Evolutionary conservation across 2,888 invertebrate genomes (phyloP), one percentile per base, ranked within the genome.

Genomic region (Parnassius apollo): DNA sequence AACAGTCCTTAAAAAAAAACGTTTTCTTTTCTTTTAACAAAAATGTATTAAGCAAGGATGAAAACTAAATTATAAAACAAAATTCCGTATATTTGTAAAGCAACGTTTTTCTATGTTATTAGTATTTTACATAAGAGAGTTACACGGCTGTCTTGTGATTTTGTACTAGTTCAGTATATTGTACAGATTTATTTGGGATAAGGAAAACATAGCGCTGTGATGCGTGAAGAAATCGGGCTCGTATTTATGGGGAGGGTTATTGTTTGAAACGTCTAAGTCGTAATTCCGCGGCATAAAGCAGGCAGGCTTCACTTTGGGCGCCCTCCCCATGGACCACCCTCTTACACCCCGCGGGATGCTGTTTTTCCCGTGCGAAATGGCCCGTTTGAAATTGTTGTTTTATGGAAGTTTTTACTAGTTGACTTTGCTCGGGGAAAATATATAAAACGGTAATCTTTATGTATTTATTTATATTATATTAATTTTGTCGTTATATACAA

Each of bases 241-340:
- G 84, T 88, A 91, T 91, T 91, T 91, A 91, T 88, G 85, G 83
- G 77, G 77, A 78, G 81, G 88, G 90, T 91, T 91, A 91, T 91
- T 91, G 91, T 91, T 91, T 91, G 91, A 91, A 91, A 91, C 91
- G 91, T 91, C 91, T 90, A 90, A 89, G 91, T 91, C 91, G 91
- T 91, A 90, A 91, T 89, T 90, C 90, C 83, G 83, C 79, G 80
- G 81, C 88, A 91, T 91, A 90, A 91, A 91, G 78, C 75, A 81
- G 74, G 83, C 83, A 85, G 86, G 85, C 86, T 88, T 87, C 88
- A 82, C 84, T 86, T 85, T 81, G 80, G 85, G 77, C 83, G 80
- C 77, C 78, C 76, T 73, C 71, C 69, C 74, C 65, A 62, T 72
- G 69, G 53, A 65, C 70, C 67, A 69, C 68, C 65, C 69, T 76